A percentile compares a stretch with the other conserved stretches of the same genome.
Evolutionary conservation across 2,888 invertebrate genomes (phyloP).

Genomic region (Tenthredo livida): DNA sequence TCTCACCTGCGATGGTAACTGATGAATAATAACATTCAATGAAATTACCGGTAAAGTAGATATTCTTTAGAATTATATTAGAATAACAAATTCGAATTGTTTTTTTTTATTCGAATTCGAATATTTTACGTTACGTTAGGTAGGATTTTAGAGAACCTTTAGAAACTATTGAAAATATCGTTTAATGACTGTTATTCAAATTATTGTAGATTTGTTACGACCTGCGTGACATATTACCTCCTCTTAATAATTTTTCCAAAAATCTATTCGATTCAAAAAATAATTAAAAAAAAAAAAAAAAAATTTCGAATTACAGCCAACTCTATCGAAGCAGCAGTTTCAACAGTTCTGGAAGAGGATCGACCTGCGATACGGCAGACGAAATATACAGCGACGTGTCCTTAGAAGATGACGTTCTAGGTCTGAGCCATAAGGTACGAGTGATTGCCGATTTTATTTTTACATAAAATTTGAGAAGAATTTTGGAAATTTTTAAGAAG

Average conservation of each 20-base stretch:
- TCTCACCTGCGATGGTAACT: conserved; percentile 11
- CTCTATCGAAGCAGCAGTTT: conserved; percentile 95
- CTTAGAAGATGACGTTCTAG: conserved; percentile 94
- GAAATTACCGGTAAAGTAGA: not conserved
- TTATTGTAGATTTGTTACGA: too few species aligned
- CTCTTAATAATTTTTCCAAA: too few species aligned
- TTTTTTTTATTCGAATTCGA: too few species aligned
- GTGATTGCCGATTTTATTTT: conserved; percentile 56
- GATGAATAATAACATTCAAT: not conserved
- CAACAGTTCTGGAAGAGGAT: conserved; percentile 95
- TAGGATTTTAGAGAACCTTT: too few species aligned
- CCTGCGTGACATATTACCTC: too few species aligned
- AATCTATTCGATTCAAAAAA: too few species aligned
- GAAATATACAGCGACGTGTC: conserved; percentile 97
- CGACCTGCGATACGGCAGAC: conserved; percentile 94
- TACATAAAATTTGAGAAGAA: not conserved
- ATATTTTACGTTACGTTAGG: too few species aligned
- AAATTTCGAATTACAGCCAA: conserved; percentile 83
- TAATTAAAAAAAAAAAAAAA: not conserved
- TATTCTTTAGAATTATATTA: too few species aligned
- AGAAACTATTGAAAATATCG: too few species aligned
- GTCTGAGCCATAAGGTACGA: conserved; percentile 94
- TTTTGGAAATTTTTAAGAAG: too few species aligned
- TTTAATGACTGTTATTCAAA: too few species aligned
- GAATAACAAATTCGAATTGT: too few species aligned